These are phyloP conservation scores for Octomys mimax DNA, from an alignment of 2,797 vertebrate genomes.

Conservation along the genomic window DNA sequence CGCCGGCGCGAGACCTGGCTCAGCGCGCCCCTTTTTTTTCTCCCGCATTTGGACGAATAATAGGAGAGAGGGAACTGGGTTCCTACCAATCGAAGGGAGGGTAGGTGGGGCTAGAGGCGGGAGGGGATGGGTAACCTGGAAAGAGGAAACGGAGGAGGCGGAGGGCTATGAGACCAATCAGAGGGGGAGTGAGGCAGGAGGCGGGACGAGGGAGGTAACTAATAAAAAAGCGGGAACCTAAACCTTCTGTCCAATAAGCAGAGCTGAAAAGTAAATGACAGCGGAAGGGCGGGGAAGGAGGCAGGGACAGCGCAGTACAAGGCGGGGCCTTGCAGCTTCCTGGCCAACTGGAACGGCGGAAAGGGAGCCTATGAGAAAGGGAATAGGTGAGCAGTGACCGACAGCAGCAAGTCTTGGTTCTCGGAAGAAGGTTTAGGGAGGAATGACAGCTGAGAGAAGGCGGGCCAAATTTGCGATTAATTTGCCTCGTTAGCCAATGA, in stretches of 20 bases:
- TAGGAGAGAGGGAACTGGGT: conserved; percentile 36
- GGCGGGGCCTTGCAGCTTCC: background rate
- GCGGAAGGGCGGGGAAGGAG: conserved; percentile 56
- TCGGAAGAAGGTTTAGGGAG: conserved; percentile 64
- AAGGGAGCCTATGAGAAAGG: conserved; percentile 62
- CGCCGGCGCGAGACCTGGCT: conserved; percentile 73
- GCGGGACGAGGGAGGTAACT: conserved; percentile 10
- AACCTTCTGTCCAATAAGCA: conserved; percentile 67
- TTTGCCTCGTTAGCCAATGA: conserved; percentile 68
- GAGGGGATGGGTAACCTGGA: background rate
- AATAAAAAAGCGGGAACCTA: conserved; percentile 58
- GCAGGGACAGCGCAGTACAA: background rate
- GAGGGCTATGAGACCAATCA: conserved; percentile 15
- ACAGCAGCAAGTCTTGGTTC: conserved; percentile 36
- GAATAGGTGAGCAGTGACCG: conserved; percentile 50
- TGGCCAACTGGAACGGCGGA: background rate
- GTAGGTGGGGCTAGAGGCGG: conserved; percentile 2
- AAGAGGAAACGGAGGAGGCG: conserved; percentile 72
- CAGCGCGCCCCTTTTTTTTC: conserved; percentile 64
- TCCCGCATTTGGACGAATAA: conserved; percentile 68
- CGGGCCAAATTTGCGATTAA: conserved; percentile 54
- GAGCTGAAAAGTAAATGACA: background rate
- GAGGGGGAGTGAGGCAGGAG: background rate
- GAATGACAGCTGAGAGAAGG: conserved; percentile 48
- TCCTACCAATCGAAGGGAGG: conserved; percentile 75